A percentile compares a stretch with the other conserved stretches of the same genome.
These are phyloP conservation scores for Aphodius granarius DNA, from an alignment of 2,888 invertebrate genomes.

Conservation along the genomic window DNA sequence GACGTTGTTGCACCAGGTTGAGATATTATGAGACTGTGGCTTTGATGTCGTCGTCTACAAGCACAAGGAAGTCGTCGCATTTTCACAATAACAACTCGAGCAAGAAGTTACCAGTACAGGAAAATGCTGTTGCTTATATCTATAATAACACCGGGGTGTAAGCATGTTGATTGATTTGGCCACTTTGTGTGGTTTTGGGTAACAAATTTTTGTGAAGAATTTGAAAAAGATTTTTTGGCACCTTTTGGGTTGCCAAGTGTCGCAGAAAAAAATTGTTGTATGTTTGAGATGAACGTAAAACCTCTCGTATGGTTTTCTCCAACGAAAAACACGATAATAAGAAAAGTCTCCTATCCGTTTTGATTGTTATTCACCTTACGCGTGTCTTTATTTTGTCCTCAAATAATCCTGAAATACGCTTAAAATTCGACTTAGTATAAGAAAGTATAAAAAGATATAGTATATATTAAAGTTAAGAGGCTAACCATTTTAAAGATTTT, in stretches of 20 bases:
- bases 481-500: neutral
- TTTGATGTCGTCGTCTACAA: constrained; percentile 82
- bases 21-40: constrained; percentile 87
- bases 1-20: constrained; percentile 82
- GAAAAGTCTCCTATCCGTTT: neutral
- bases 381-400: neutral
- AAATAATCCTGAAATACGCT: neutral
- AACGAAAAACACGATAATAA: neutral
- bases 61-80: constrained; percentile 83
- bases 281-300: neutral
- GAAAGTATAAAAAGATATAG: neutral
- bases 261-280: neutral
- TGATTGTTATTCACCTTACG: neutral
- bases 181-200: neutral
- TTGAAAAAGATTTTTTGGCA: neutral
- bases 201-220: neutral
- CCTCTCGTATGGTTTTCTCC: neutral
- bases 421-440: neutral
- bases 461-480: neutral
- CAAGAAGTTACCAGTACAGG: constrained; percentile 51
- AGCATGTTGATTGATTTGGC: neutral
- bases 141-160: constrained; percentile 78
- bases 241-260: neutral
- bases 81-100: constrained; percentile 70
- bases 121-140: constrained; percentile 56